phyloP scores from a whole-genome alignment of 2,888 invertebrate species.

The Catocala nupta region DNA sequence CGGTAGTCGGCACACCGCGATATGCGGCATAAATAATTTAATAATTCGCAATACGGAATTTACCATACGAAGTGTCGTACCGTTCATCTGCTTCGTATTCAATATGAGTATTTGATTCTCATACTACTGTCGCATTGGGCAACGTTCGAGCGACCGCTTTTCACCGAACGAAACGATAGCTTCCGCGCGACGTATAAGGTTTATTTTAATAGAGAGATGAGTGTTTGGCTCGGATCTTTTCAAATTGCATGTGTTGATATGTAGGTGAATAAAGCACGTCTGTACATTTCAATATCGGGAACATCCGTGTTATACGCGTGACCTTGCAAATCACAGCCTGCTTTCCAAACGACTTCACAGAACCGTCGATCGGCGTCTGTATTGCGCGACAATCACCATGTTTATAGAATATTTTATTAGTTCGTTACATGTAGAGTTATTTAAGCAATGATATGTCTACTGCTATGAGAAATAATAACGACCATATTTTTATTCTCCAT shows the following conservation, averaged over 20 bases:
- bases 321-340: constrained; percentile 88
- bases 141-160: constrained; percentile 71
- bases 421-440: constrained; percentile 72
- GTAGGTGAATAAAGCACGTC: constrained; percentile 87
- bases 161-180: constrained; percentile 70
- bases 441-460: constrained; percentile 71
- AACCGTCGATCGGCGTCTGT: constrained; percentile 81
- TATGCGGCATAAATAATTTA: constrained; percentile 87
- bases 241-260: constrained; percentile 83
- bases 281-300: constrained; percentile 87
- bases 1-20: constrained; percentile 78
- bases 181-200: constrained; percentile 71
- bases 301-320: constrained; percentile 88
- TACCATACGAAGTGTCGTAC: constrained; percentile 85
- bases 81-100: constrained; percentile 85
- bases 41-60: constrained; percentile 87
- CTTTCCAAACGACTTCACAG: constrained; percentile 87
- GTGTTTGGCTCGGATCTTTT: constrained; percentile 77
- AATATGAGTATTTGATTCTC: constrained; percentile 87
- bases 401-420: constrained; percentile 80
- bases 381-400: constrained; percentile 77
- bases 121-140: constrained; percentile 85
- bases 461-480: constrained; percentile 63
- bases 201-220: constrained; percentile 57
- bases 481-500: constrained; percentile 63